phyloP scores from a whole-genome alignment of 2,113 vertebrate species.

The Poecilia latipinna region DNA sequence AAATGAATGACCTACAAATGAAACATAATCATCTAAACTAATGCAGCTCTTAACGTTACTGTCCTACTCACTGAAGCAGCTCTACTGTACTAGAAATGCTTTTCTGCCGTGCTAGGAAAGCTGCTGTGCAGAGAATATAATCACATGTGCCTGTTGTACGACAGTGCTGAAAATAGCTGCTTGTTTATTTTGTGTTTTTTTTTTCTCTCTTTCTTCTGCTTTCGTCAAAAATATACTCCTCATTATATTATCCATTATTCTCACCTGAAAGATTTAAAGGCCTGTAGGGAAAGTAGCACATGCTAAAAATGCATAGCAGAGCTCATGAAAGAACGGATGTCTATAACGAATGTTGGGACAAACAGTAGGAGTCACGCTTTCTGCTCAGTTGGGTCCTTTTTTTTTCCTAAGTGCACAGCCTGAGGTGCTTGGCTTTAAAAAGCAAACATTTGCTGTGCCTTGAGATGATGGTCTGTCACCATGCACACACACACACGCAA shows the following conservation, averaged over 20 bases:
- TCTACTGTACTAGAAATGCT: constrained; percentile 1
- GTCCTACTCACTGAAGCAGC: constrained; percentile 24
- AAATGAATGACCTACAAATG: constrained; percentile 4
- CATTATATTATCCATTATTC: constrained; percentile 1
- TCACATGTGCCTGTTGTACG: constrained; percentile 11
- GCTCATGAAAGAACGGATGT: constrained; percentile 36
- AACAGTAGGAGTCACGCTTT: constrained; percentile 46
- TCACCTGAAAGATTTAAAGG: constrained; percentile 43
- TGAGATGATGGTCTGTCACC: constrained; percentile 21
- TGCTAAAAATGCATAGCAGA: constrained; percentile 17
- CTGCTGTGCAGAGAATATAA: constrained; percentile 16
- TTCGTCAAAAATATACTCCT: constrained; percentile 2
- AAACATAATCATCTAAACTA: constrained; percentile 8
- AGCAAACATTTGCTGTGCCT: neutral
- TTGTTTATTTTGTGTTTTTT: constrained; percentile 5
- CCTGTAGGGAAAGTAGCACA: constrained; percentile 4
- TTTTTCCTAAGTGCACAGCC: constrained; percentile 22
- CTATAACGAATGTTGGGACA: constrained; percentile 12
- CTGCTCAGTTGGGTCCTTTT: constrained; percentile 49
- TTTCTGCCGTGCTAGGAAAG: neutral
- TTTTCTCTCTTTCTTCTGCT: constrained; percentile 8
- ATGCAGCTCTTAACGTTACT: constrained; percentile 3
- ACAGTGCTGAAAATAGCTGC: constrained; percentile 27
- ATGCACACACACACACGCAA: neutral
- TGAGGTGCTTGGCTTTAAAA: constrained; percentile 19